Evolutionary conservation across 2,113 vertebrate genomes (phyloP).

Genomic region (Myotis yumanensis): DNA sequence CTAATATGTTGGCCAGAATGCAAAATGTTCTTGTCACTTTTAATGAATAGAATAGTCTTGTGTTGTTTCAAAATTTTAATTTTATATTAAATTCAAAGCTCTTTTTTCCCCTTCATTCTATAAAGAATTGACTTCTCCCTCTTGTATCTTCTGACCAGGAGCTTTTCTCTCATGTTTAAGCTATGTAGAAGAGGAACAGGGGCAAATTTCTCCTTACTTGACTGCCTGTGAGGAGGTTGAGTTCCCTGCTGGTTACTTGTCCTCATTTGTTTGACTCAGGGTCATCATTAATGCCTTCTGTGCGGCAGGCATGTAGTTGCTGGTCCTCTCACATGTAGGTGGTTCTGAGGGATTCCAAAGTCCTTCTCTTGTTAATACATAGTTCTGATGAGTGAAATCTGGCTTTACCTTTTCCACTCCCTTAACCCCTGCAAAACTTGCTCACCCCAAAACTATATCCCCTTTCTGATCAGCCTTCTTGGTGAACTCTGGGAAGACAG

Average conservation of each 20-base stretch:
- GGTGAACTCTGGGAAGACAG: neutral
- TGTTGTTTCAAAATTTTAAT: neutral
- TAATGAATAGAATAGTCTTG: neutral
- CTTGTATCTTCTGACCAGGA: neutral
- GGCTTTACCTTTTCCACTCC: neutral
- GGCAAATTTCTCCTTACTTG: neutral
- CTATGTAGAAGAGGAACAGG: neutral
- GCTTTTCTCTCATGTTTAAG: neutral
- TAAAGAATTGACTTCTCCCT: neutral
- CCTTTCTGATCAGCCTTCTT: neutral
- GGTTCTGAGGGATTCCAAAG: neutral
- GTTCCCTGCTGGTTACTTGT: neutral
- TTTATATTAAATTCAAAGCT: slow-evolving; percentile 8
- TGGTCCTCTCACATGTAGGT: neutral
- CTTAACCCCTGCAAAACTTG: neutral
- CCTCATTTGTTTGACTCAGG: neutral
- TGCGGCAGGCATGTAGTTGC: neutral
- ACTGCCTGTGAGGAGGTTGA: neutral
- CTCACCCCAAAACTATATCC: neutral
- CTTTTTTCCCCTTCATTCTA: neutral
- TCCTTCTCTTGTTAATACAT: neutral
- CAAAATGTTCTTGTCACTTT: neutral
- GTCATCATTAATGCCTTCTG: neutral
- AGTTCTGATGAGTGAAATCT: neutral
- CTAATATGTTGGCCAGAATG: neutral